Percentiles rank a stretch among this genome's conserved stretches.
These are phyloP conservation scores for Diacarnus erythraeanus DNA, from an alignment of 37 sponge, comb jelly and placozoan genomes.

Conservation along the genomic window DNA sequence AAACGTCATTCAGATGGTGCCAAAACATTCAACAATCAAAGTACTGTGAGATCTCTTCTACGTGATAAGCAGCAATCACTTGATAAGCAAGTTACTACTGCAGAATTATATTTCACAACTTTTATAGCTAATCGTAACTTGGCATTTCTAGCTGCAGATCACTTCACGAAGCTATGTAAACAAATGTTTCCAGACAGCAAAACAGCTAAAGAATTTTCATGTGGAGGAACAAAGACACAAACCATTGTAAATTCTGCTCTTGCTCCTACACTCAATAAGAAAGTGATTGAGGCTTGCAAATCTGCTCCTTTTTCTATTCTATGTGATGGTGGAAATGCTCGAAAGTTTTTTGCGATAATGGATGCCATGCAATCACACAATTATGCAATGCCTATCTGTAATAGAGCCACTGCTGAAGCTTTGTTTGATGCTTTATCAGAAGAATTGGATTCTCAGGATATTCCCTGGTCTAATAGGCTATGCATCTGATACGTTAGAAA, in stretches of 20 bases:
- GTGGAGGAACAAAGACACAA: not conserved
- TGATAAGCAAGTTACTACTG: too few relatives aligned
- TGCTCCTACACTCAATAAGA: not conserved
- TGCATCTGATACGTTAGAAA: too few relatives aligned
- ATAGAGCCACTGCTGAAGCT: not conserved
- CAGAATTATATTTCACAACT: not conserved
- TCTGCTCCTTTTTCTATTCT: not conserved
- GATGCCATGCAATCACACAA: too few relatives aligned
- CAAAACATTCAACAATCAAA: too few relatives aligned
- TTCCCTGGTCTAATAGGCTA: too few relatives aligned
- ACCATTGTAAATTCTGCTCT: not conserved
- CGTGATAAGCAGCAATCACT: too few relatives aligned
- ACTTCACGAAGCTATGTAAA: not conserved
- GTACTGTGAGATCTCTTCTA: too few relatives aligned
- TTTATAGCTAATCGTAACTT: not conserved
- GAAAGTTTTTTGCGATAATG: not conserved
- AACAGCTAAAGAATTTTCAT: not conserved
- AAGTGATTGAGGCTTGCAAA: not conserved
- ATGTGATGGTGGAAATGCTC: conserved; percentile 4
- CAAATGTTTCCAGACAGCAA: conserved; percentile 7
- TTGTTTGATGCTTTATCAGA: not conserved
- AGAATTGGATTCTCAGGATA: too few relatives aligned
- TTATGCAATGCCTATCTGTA: too few relatives aligned
- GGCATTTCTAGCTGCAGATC: conserved; percentile 3
- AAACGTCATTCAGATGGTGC: too few relatives aligned